These are phyloP conservation scores for Plutella xylostella DNA, from an alignment of 2,888 invertebrate genomes.

Conservation along the genomic window DNA sequence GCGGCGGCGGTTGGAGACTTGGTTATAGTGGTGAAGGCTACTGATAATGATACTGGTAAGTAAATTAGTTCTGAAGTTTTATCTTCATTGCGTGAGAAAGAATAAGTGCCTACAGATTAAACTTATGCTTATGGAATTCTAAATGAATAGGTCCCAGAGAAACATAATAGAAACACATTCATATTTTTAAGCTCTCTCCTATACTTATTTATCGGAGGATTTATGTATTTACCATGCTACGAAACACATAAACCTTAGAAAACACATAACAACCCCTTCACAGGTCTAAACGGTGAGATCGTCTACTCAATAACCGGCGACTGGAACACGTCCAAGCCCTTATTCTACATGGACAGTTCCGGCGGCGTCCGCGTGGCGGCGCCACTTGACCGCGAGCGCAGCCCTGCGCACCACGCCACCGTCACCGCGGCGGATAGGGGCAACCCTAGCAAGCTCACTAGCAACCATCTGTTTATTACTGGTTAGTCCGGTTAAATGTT, in stretches of 20 bases:
- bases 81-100: too few species aligned
- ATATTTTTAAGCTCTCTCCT: too few species aligned
- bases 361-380: constrained; percentile 84
- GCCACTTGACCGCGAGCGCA: constrained; percentile 84
- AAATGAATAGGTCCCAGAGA: too few species aligned
- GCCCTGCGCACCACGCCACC: constrained; percentile 79
- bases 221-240: too few species aligned
- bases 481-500: too few species aligned
- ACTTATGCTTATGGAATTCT: too few species aligned
- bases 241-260: constrained; percentile 7
- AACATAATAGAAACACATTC: too few species aligned
- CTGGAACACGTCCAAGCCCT: constrained; percentile 58
- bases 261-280: background rate
- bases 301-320: constrained; percentile 77
- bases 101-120: too few species aligned
- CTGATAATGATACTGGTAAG: constrained; percentile 76
- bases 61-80: too few species aligned
- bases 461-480: constrained; percentile 85
- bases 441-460: constrained; percentile 82
- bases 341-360: constrained; percentile 82
- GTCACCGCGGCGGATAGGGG: constrained; percentile 87
- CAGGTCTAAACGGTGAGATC: constrained; percentile 74
- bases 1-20: constrained; percentile 86
- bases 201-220: too few species aligned
- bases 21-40: constrained; percentile 76